A percentile compares a stretch with the other conserved stretches of the same genome.
Evolutionary conservation across 2,113 vertebrate species (phyloP).

Genomic region (Xiphias gladius): DNA sequence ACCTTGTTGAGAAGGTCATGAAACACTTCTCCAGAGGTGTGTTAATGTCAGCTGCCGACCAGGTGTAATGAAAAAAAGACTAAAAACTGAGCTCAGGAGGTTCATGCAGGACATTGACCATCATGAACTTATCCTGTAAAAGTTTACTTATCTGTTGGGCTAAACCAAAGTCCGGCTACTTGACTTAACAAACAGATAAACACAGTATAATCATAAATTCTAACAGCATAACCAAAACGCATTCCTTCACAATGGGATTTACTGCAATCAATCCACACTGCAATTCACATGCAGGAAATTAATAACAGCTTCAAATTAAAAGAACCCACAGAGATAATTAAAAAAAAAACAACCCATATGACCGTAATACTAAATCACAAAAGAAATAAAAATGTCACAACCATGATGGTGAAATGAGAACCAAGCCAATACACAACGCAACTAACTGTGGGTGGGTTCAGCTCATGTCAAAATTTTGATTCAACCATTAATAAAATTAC

Average conservation of each 20-base stretch:
- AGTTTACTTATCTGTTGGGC: neutral
- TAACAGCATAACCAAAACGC: slow-evolving; percentile 18
- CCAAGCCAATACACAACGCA: slow-evolving; percentile 44
- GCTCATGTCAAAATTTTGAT: neutral
- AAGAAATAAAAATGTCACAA: slow-evolving; percentile 12
- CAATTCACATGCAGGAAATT: slow-evolving; percentile 17
- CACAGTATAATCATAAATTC: neutral
- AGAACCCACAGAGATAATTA: slow-evolving; percentile 32
- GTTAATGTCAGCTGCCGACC: slow-evolving; percentile 16
- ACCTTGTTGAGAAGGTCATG: slow-evolving; percentile 22
- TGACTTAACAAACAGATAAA: slow-evolving; percentile 19
- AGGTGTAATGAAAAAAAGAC: neutral
- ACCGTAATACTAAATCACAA: slow-evolving; percentile 6
- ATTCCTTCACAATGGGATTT: slow-evolving; percentile 28
- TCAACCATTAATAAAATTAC: slow-evolving; percentile 17
- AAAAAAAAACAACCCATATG: slow-evolving; percentile 10
- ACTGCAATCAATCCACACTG: slow-evolving; percentile 13
- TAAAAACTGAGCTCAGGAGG: slow-evolving; percentile 19
- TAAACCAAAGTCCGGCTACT: neutral
- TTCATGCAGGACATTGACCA: neutral
- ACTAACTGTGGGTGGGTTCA: slow-evolving; percentile 15
- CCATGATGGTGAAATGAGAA: slow-evolving; percentile 51
- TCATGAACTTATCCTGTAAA: neutral
- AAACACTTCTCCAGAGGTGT: slow-evolving; percentile 26
- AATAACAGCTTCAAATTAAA: slow-evolving; percentile 39